phyloP scores from a whole-genome alignment of 2,888 invertebrate species.

The Caenorhabditis japonica region DNA sequence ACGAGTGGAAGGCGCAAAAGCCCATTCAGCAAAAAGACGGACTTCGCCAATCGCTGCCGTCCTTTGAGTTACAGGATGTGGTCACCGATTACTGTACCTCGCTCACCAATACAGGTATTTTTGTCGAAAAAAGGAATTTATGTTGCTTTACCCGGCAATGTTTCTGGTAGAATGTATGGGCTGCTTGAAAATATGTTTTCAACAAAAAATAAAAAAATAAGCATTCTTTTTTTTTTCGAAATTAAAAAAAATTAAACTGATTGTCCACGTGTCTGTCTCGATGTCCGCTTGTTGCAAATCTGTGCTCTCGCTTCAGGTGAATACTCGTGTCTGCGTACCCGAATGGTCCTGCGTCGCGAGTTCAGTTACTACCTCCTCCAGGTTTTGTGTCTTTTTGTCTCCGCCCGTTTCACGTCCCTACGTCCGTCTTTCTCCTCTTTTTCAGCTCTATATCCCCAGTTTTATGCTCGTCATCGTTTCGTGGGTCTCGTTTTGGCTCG shows the following conservation, averaged over 20 bases:
- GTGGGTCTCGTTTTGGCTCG: conserved; percentile 73
- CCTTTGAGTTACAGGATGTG: conserved; percentile 94
- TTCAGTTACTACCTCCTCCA: conserved; percentile 81
- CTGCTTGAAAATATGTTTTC: not conserved
- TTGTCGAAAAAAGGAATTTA: not conserved
- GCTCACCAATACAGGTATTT: conserved; percentile 91
- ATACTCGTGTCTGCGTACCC: conserved; percentile 74
- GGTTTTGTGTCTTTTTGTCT: conserved; percentile 23
- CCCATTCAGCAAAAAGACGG: conserved; percentile 85
- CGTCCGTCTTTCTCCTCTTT: conserved; percentile 88
- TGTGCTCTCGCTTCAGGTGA: conserved; percentile 58
- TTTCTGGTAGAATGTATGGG: not conserved
- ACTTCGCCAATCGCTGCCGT: conserved; percentile 83
- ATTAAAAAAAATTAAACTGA: no score
- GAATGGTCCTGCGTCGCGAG: conserved; percentile 82
- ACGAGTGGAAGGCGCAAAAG: conserved; percentile 91
- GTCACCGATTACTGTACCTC: conserved; percentile 95
- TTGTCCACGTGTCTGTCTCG: no score
- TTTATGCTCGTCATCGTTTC: conserved; percentile 86
- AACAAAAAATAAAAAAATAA: no score
- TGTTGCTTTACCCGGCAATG: not conserved
- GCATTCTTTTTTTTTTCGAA: no score
- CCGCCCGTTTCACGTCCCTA: no score
- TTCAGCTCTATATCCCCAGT: conserved; percentile 93
- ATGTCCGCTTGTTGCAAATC: no score